Base-by-base conservation (phyloP, 2,113 vertebrate species). In the Brevimyrus niger region DNA sequence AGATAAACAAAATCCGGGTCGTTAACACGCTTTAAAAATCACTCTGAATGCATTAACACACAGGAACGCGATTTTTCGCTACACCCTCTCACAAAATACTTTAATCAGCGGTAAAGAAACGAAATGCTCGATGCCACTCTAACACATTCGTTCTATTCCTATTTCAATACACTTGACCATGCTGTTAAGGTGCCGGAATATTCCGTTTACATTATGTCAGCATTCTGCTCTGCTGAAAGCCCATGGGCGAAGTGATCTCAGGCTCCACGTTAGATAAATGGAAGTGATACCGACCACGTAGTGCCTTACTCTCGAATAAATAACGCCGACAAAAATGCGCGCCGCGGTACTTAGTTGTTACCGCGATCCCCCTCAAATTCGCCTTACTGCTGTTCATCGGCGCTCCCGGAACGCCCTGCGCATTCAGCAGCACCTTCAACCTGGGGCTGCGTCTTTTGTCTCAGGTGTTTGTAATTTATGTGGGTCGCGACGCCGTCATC, bases 391-490 rank as follows among this genome's bases (percentile, higher is more conserved):
- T 19, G 46, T 48, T 89, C 86, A 88, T 27, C 44, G 4, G 15
- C 27, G 6, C 47, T 17, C 73, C 44, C 19, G 86, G 50, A 44
- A 44, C 9, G 2, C 4, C 73, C 35, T 44, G 76, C 13, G 46
- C 83, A 87, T 89, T 55, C 84, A 50, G 17, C 76, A 13, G 42
- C 23, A 3, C 48, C 55, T 46, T 58, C 35, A 80, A 15, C 55
- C 27, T 3, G 5, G 11, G 4, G 86, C 21, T 44, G 86, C 87
- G 76, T 31, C 89, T 91, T 88, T 23, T 88, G 90, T 94, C 90
- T 93, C 92, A 94, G 92, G 92, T 92, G 92, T 80, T 80, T 93
- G 93, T 93, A 93, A 94, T 95, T 94, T 93, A 94, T 94, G 93
- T 92, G 44, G 42, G 21, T 44, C 31, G 5, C 19, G 76, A 50